A percentile compares a stretch with the other conserved stretches of the same genome.
These are phyloP conservation scores for Ephydatia muelleri DNA, from an alignment of 37 sponge, comb jelly and placozoan genomes.

Conservation along the genomic window DNA sequence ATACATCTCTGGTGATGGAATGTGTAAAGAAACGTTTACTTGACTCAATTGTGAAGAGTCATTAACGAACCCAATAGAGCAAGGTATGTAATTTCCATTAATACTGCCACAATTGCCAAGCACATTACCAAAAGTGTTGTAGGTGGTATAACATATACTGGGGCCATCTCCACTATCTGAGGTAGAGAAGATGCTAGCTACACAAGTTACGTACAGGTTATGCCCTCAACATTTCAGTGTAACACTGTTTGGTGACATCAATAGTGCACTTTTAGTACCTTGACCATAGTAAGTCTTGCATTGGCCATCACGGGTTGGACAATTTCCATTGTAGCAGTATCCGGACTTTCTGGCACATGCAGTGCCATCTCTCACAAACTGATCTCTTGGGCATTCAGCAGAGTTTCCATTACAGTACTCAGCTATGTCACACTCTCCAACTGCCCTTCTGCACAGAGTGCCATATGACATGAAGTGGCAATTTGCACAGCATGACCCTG, in stretches of 20 bases:
- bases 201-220: no score
- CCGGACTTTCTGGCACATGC: conserved; percentile 33
- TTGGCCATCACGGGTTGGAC: conserved; percentile 24
- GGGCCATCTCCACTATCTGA: conserved; percentile 6
- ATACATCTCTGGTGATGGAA: no score
- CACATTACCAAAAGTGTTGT: conserved; percentile 31
- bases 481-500: conserved; percentile 54
- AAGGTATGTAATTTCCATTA: neutral
- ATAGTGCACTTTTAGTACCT: neutral
- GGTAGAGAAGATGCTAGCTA: neutral
- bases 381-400: conserved; percentile 48
- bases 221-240: no score
- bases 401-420: conserved; percentile 58
- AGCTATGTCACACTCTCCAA: conserved; percentile 49
- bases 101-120: conserved; percentile 56
- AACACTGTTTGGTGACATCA: no score
- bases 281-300: conserved; percentile 21
- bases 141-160: conserved; percentile 7
- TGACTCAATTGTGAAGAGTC: no score
- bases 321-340: conserved; percentile 40
- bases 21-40: no score
- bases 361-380: conserved; percentile 20
- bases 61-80: no score
- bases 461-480: conserved; percentile 35
- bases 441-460: conserved; percentile 31